Evolutionary conservation across 2,797 vertebrate genomes (phyloP).

Genomic region (Loris lydekkerianus): DNA sequence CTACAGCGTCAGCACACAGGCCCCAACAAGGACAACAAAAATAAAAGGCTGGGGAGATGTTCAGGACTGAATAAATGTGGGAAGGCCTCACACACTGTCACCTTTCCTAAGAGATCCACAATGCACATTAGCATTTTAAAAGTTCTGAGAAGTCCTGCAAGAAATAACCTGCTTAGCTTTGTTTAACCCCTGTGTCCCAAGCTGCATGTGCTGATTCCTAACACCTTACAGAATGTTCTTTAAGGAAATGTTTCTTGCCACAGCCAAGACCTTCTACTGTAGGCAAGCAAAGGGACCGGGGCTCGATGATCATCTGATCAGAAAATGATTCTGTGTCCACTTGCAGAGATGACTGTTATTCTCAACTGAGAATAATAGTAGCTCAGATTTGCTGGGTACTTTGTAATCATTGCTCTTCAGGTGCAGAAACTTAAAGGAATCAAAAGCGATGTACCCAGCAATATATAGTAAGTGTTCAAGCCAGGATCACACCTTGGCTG

Average conservation of each 20-base stretch:
- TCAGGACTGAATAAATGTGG: neutral
- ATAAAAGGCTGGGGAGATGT: neutral
- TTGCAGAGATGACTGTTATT: neutral
- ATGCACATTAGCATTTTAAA: neutral
- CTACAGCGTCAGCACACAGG: neutral
- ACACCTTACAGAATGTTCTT: neutral
- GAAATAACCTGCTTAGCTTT: neutral
- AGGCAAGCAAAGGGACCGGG: neutral
- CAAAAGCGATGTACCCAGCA: neutral
- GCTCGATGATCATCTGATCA: neutral
- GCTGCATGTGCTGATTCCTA: neutral
- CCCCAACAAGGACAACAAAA: neutral
- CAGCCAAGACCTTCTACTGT: neutral
- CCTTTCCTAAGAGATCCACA: neutral
- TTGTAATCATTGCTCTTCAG: neutral
- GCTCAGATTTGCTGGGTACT: neutral
- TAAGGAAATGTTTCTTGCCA: neutral
- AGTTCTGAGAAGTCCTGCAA: conserved; percentile 24
- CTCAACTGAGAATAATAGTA: neutral
- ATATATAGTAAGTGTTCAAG: neutral
- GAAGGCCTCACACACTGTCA: neutral
- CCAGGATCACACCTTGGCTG: neutral
- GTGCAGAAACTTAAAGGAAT: neutral
- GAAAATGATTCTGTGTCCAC: neutral
- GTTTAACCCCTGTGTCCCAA: conserved; percentile 35